A percentile compares a stretch with the other conserved stretches of the same genome.
Conservation (phyloP, 1,140 invertebrate genomes). For the Platyura marginata region DNA sequence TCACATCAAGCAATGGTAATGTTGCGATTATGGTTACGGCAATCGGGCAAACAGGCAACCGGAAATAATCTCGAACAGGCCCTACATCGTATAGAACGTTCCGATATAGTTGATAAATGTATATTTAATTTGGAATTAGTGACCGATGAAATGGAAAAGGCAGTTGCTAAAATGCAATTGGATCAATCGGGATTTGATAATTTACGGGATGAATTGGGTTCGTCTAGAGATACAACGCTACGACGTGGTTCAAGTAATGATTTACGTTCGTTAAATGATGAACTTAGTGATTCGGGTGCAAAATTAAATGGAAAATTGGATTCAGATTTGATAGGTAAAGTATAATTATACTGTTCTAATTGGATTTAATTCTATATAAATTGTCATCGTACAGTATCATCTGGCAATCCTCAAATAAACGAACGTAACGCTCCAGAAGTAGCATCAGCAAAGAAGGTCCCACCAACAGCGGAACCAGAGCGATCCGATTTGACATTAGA, state of each 20-base stretch:
- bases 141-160: conserved; percentile 61
- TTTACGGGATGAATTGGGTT: conserved; percentile 48
- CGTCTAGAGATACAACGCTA: conserved; percentile 37
- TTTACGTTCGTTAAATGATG: not conserved
- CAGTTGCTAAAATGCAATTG: conserved; percentile 51
- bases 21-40: conserved; percentile 53
- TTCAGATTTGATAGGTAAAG: too few species aligned
- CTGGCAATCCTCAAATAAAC: too few species aligned
- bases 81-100: conserved; percentile 64
- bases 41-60: conserved; percentile 31
- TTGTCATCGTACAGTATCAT: too few species aligned
- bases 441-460: too few species aligned
- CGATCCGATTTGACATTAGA: not conserved
- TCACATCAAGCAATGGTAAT: conserved; percentile 75
- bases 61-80: conserved; percentile 68
- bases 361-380: too few species aligned
- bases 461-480: not conserved
- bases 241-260: conserved; percentile 12
- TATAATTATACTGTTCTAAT: too few species aligned
- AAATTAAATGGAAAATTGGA: too few species aligned
- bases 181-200: conserved; percentile 61
- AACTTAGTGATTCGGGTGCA: too few species aligned
- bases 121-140: conserved; percentile 64
- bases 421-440: too few species aligned
- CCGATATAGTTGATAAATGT: conserved; percentile 56